Conservation (phyloP, 2,113 vertebrate genomes). For the Barnardius zonarius region DNA sequence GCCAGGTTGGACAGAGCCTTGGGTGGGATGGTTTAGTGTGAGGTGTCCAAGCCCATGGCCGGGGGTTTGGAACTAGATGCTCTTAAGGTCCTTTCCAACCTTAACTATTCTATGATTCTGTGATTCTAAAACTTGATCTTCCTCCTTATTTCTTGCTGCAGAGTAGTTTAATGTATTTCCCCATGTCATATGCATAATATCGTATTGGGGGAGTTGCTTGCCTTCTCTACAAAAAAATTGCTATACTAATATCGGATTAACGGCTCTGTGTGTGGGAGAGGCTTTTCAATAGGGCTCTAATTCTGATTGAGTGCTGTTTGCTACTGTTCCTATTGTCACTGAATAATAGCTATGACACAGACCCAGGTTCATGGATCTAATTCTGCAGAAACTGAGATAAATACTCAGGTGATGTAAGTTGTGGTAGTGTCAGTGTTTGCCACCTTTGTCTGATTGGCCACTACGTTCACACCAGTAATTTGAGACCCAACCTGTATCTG, state of each 20-base stretch:
- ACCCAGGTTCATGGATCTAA: not conserved
- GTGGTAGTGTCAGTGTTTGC: not conserved
- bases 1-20: not conserved
- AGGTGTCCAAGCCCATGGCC: not conserved
- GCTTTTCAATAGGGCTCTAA: not conserved
- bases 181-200: not conserved
- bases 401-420: not conserved
- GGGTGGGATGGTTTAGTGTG: not conserved
- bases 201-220: not conserved
- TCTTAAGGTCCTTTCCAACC: no score
- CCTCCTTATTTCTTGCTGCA: not conserved
- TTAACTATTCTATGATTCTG: no score
- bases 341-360: not conserved
- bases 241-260: not conserved
- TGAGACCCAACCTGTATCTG: not conserved
- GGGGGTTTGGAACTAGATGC: no score
- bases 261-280: not conserved
- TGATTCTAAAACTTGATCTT: not conserved
- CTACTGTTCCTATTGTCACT: not conserved
- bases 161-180: not conserved
- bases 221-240: not conserved
- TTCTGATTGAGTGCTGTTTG: not conserved
- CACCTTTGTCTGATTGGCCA: not conserved
- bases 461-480: not conserved
- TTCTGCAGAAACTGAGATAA: not conserved